Percentiles rank a stretch among this genome's conserved stretches.
These are phyloP conservation scores for Rhinoraja longicauda DNA, from an alignment of 2,797 vertebrate species.

Conservation along the genomic window DNA sequence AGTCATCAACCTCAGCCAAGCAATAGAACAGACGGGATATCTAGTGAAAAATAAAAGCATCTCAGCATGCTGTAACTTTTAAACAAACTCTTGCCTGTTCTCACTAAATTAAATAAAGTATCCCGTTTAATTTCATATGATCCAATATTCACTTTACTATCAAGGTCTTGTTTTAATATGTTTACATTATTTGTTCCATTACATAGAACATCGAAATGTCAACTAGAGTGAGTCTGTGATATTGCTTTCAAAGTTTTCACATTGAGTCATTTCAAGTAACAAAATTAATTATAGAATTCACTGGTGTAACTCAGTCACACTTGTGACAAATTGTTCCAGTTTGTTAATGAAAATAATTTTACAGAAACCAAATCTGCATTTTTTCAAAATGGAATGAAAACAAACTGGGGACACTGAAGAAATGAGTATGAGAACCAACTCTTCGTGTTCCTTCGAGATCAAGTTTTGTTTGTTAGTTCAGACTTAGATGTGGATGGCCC, in stretches of 20 bases:
- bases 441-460: not conserved
- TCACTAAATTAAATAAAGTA: not conserved
- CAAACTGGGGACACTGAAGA: not conserved
- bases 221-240: not conserved
- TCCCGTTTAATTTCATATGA: not conserved
- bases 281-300: not conserved
- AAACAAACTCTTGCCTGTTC: not conserved
- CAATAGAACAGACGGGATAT: no score
- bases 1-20: not conserved
- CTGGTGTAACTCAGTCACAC: not conserved
- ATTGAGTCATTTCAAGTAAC: not conserved
- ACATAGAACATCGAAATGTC: not conserved
- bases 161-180: not conserved
- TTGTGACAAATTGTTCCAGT: not conserved
- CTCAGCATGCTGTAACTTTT: not conserved
- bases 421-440: not conserved
- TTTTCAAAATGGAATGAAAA: not conserved
- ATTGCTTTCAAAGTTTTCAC: constrained; percentile 1
- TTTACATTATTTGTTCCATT: not conserved
- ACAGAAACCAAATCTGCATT: not conserved
- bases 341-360: not conserved
- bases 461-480: not conserved
- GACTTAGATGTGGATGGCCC: not conserved
- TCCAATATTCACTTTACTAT: not conserved
- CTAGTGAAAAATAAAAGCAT: not conserved